Base-by-base conservation (phyloP, 2,888 invertebrate genomes). In the Hyalella azteca region DNA sequence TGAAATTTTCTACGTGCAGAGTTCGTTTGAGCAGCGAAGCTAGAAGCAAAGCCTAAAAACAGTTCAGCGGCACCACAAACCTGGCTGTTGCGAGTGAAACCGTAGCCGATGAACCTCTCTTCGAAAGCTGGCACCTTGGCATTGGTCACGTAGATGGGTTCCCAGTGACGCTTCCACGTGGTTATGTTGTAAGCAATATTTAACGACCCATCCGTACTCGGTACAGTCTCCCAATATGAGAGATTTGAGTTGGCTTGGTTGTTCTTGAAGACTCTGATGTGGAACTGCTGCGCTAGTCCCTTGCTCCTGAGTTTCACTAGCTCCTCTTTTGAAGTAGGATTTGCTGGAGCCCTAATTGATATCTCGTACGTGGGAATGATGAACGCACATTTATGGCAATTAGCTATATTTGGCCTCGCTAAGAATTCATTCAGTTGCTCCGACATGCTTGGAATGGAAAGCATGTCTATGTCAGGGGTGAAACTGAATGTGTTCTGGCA, bases 321-420 rank as follows among this genome's bases (percentile, higher is more conserved):
- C 73, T 85, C 85, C 7, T 66, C 32, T 79, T 86, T 86, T 59
- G 81, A 84, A 59, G 41, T 60, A 15, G 86, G 86, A 75, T 86
- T 78, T 0, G 73, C 15, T 7, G 78, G 59, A 22, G 82, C 81
- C 15, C 49, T 81, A 41, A 81, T 84, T 4, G 81, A 81, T 76
- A 86, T 86, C 78, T 86, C 86, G 77, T 86, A 86, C 22, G 85
- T 85, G 22, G 86, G 86, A 49, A 86, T 82, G 11, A 86, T 85
- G 76, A 81, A 86, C 26, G 84, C 85, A 73, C 85, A 85, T 45
- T 85, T 85, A 4, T 82, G 80, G 50, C 85, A 85, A 13, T 78
- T 32, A 3, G 2, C 5, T 7, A 54, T 19, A 15, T 4, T 50
- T 13, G 26, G n/a, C 15, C 29, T 22, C 1, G 50, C 1, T 22